These are phyloP conservation scores for Saxicola maurus DNA, from an alignment of 2,797 vertebrate genomes.

Conservation along the genomic window DNA sequence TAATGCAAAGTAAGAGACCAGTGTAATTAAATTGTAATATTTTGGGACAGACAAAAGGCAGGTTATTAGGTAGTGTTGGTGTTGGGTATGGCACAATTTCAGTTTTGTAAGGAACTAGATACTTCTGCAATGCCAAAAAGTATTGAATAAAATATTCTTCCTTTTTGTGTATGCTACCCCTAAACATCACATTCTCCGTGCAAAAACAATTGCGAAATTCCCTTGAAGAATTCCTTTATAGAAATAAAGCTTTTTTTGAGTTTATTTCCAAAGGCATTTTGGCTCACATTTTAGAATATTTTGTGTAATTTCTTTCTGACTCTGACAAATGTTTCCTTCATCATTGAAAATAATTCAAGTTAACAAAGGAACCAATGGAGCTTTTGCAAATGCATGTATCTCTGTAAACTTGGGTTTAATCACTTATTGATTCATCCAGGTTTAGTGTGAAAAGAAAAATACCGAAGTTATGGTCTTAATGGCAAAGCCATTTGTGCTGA, in stretches of 20 bases:
- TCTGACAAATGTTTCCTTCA: slow-evolving; percentile 41
- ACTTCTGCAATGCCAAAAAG: not conserved
- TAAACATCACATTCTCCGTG: not conserved
- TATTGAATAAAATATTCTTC: not conserved
- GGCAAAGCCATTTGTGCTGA: slow-evolving; percentile 61
- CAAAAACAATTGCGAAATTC: not conserved
- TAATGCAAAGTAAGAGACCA: not conserved
- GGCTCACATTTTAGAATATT: not conserved
- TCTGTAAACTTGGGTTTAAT: slow-evolving; percentile 54
- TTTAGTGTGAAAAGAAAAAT: slow-evolving; percentile 50
- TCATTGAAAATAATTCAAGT: slow-evolving; percentile 52
- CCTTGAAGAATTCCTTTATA: not conserved
- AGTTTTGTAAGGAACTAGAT: not conserved
- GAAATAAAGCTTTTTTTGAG: not conserved
- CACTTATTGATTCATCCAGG: slow-evolving; percentile 55
- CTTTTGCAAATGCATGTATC: slow-evolving; percentile 37
- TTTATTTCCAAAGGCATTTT: not conserved
- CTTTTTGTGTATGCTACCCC: not conserved
- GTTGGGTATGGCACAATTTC: not conserved
- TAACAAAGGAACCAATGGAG: slow-evolving; percentile 31
- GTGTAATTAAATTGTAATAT: not conserved
- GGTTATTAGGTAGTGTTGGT: not conserved
- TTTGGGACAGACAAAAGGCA: not conserved
- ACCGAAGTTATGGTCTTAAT: slow-evolving; percentile 44
- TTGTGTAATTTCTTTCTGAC: not conserved